Evolutionary conservation across 2,888 invertebrate species (phyloP), one percentile per base, ranked within the genome.

Genomic region (Hyles lineata): DNA sequence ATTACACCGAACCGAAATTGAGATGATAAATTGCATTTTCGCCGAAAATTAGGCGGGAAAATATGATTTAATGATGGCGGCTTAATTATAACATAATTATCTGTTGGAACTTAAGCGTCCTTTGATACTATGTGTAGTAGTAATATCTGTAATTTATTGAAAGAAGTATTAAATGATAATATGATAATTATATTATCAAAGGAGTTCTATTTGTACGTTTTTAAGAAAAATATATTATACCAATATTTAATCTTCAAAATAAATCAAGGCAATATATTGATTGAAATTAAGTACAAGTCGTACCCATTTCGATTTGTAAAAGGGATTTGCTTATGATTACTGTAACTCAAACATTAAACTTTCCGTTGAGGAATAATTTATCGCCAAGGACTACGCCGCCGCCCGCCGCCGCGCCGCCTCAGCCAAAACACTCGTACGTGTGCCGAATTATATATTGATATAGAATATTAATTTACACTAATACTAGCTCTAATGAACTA

Each of bases 281-380:
- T 60, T 6, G 60, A 17, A 11, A 55, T 55, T 19, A 55, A 35
- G 63, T 52, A 63, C 55, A 55, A 62, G 8, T 15, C n/a, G 72
- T 32, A 67, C 67, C 72, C 43, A 17, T 70, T 72, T 50, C 69
- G 67, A 72, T 72, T 72, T 72, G 70, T 59, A 69, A 72, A 72
- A 72, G 72, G 69, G 72, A 72, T 72, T 70, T 70, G 72, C 72
- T 61, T 70, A 70, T 72, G 69, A 72, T 72, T 60, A 70, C 72
- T 72, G 60, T 43, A 60, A 69, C 72, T 70, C 69, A 62, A 73
- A 70, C 70, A 73, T 52, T 61, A 63, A 77, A 77, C 74, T 77
- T 76, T 75, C 67, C 74, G 74, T 59, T 70, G 23, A 52, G 70
- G 75, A 74, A 74, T 76, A 75, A 77, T 75, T 75, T 76, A 77